Conservation (phyloP, 2,888 invertebrate species). For the Erebia ligea region DNA sequence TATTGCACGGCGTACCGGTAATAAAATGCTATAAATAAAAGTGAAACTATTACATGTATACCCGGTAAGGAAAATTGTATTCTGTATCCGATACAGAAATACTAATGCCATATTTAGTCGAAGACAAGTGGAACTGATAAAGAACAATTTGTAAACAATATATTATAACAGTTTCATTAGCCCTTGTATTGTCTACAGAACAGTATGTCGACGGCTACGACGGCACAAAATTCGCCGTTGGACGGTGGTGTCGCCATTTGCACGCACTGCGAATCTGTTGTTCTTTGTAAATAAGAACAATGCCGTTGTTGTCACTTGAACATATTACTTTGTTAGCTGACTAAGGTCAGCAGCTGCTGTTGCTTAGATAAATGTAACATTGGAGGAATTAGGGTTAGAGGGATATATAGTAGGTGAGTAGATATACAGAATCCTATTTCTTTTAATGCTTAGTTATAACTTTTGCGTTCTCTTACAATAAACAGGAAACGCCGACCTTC, state of each 20-base stretch:
- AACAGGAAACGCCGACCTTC: too few species aligned
- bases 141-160: constrained; percentile 37
- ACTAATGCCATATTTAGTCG: constrained; percentile 32
- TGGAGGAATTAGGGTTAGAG: too few species aligned
- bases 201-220: constrained; percentile 27
- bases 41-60: constrained; percentile 20
- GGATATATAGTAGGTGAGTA: not conserved
- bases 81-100: constrained; percentile 30
- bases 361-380: not conserved
- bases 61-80: constrained; percentile 14
- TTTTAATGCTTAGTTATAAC: not conserved
- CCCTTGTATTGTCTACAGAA: constrained; percentile 34
- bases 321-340: constrained; percentile 9
- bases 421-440: not conserved
- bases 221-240: constrained; percentile 38
- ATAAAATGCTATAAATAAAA: constrained; percentile 22
- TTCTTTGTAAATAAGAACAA: constrained; percentile 35
- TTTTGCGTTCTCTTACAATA: not conserved
- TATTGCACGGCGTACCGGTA: constrained; percentile 1
- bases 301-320: constrained; percentile 17
- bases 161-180: constrained; percentile 40
- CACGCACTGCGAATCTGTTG: constrained; percentile 36
- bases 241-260: constrained; percentile 40
- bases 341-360: not conserved
- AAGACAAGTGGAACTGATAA: constrained; percentile 32